Evolutionary conservation across 2,113 vertebrate species (phyloP).

Genomic region (Vidua chalybeata): DNA sequence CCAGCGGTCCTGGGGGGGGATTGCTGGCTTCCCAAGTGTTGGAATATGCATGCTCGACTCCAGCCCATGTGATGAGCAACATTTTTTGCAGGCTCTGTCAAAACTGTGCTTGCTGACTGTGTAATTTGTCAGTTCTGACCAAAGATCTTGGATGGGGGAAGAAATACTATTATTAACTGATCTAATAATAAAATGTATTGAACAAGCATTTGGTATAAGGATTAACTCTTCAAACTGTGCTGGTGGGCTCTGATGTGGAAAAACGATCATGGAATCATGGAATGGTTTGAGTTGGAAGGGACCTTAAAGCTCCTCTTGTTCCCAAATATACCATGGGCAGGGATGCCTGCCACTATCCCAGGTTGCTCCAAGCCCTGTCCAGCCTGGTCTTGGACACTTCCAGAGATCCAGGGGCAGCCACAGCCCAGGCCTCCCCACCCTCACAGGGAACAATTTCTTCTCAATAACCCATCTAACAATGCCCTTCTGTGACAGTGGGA

Average conservation of each 20-base stretch:
- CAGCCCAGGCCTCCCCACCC: neutral
- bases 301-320: neutral
- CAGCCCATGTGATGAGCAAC: neutral
- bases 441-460: neutral
- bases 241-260: neutral
- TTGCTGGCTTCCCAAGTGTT: neutral
- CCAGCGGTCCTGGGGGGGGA: fast-evolving
- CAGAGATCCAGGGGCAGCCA: neutral
- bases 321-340: neutral
- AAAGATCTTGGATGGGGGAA: neutral
- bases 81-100: neutral
- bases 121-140: neutral
- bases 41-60: neutral
- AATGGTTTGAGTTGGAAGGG: neutral
- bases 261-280: fast-evolving
- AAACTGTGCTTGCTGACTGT: neutral
- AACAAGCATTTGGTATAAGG: neutral
- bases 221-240: neutral
- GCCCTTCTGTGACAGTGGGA: neutral
- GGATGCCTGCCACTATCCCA: neutral
- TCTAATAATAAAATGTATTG: neutral
- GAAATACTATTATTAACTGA: neutral
- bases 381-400: neutral
- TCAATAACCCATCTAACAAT: neutral
- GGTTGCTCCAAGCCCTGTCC: neutral